phyloP scores from a whole-genome alignment of 2,797 vertebrate genomes.

The Clamator glandarius region DNA sequence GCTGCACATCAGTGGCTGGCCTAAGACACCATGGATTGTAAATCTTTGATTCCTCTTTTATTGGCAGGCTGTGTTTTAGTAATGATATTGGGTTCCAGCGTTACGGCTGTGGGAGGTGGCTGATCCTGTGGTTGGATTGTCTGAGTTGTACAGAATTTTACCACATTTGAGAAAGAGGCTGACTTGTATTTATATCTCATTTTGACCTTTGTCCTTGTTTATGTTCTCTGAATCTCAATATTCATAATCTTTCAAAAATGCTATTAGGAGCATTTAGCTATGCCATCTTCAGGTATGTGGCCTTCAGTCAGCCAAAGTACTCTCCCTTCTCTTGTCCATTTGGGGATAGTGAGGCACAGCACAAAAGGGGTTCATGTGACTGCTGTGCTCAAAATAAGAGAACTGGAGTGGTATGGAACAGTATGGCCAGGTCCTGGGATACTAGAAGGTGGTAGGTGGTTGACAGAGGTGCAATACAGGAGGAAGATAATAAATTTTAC shows the following conservation, averaged over 20 bases:
- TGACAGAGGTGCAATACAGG: neutral
- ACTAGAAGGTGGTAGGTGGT: neutral
- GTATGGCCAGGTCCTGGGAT: neutral
- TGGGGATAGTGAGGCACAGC: neutral
- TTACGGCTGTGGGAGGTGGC: neutral
- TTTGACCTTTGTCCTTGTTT: neutral
- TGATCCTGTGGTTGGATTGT: neutral
- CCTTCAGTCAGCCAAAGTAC: neutral
- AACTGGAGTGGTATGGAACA: fast-evolving
- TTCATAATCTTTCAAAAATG: neutral
- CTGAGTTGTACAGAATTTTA: neutral
- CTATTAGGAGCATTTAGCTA: neutral
- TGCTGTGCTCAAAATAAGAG: neutral
- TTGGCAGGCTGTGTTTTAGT: neutral
- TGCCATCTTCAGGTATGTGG: neutral
- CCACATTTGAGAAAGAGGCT: neutral
- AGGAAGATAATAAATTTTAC: neutral
- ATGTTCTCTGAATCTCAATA: neutral
- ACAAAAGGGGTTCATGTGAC: neutral
- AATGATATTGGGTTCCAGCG: neutral
- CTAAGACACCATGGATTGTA: neutral
- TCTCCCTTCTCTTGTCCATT: neutral
- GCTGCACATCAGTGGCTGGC: neutral
- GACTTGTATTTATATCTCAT: neutral
- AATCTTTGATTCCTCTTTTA: neutral